Conservation (phyloP, 2,888 invertebrate genomes). For the Drosophila mayaguana region DNA sequence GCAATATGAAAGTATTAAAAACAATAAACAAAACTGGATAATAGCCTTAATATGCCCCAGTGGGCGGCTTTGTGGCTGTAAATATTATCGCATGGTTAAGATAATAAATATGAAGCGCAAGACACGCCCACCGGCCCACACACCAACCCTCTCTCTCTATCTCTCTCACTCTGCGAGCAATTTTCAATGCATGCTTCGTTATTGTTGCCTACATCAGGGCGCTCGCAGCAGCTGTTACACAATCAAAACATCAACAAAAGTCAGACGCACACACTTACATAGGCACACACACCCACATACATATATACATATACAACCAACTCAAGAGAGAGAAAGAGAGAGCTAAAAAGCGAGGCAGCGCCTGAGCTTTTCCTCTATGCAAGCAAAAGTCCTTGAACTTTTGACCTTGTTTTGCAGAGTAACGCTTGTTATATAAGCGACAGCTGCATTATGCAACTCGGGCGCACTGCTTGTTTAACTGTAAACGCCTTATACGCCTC, state of each 20-base stretch:
- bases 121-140: neutral
- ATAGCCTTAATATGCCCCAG: constrained; percentile 19
- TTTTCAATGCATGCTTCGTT: constrained; percentile 6
- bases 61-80: neutral
- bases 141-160: neutral
- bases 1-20: neutral
- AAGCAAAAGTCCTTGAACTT: constrained; percentile 75
- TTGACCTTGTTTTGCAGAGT: constrained; percentile 72
- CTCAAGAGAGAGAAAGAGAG: neutral
- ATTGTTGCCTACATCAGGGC: constrained; percentile 52
- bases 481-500: constrained; percentile 2
- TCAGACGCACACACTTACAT: constrained; percentile 12
- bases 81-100: constrained; percentile 10
- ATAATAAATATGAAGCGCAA: constrained; percentile 31
- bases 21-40: constrained; percentile 18
- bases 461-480: constrained; percentile 45
- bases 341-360: constrained; percentile 1
- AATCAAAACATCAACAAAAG: constrained; percentile 66
- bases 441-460: constrained; percentile 43
- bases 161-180: neutral
- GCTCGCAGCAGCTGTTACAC: constrained; percentile 65
- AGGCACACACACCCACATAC: neutral
- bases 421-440: constrained; percentile 56
- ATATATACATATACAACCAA: constrained; percentile 19
- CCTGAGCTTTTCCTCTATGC: constrained; percentile 40